Conservation (phyloP, 92 coral and sea anemone genomes). For the Zoanthus gigantus region DNA sequence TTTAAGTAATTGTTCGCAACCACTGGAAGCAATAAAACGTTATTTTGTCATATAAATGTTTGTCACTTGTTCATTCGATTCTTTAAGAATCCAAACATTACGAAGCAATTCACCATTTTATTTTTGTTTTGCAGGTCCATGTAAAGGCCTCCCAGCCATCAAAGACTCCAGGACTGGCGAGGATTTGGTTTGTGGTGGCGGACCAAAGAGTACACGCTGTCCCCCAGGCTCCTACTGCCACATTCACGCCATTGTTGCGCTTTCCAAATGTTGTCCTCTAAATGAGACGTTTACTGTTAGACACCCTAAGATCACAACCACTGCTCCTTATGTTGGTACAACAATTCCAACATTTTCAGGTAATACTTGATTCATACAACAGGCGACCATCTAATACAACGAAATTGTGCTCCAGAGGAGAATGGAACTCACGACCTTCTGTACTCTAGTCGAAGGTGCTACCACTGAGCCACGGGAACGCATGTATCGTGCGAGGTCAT, state of each 20-base stretch:
- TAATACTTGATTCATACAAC: not conserved
- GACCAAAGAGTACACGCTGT: conserved; percentile 1
- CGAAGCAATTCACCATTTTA: not conserved
- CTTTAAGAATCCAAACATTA: too few relatives aligned
- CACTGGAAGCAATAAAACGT: too few relatives aligned
- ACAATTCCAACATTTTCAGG: conserved; percentile 24
- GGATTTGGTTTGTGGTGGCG: conserved; percentile 45
- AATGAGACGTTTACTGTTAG: not conserved
- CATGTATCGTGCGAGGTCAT: too few relatives aligned
- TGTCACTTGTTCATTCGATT: too few relatives aligned
- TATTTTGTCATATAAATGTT: too few relatives aligned
- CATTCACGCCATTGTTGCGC: conserved; percentile 4
- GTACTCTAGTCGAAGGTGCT: too few relatives aligned
- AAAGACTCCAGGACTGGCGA: conserved; percentile 22
- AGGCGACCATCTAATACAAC: too few relatives aligned
- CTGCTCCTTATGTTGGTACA: not conserved
- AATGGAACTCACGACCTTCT: too few relatives aligned
- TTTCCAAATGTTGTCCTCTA: conserved; percentile 38
- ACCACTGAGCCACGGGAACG: too few relatives aligned
- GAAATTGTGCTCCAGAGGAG: too few relatives aligned
- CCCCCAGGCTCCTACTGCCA: conserved; percentile 40
- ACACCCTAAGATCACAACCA: not conserved
- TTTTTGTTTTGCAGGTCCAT: conserved; percentile 3
- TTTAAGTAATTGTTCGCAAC: too few relatives aligned
- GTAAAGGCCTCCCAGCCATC: conserved; percentile 35